phyloP scores from a whole-genome alignment of 2,113 vertebrate species.

The Haliaeetus leucogaster region DNA sequence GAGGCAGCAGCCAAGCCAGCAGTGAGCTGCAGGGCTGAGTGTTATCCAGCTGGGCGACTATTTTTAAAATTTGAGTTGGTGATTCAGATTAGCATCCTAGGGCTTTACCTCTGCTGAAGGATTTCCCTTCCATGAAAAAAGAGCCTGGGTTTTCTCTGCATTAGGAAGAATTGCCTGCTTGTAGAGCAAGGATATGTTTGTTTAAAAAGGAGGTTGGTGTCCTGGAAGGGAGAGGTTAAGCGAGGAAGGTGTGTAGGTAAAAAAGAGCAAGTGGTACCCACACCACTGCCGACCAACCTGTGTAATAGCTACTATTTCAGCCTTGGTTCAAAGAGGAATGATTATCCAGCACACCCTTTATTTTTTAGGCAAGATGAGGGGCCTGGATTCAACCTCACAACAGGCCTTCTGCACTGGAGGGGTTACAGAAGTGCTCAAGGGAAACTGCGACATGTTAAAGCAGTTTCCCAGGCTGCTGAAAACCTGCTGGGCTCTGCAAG shows the following conservation, averaged over 20 bases:
- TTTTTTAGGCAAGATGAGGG: neutral
- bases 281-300: neutral
- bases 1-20: neutral
- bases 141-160: neutral
- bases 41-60: neutral
- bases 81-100: neutral
- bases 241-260: neutral
- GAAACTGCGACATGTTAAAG: neutral
- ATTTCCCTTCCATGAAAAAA: neutral
- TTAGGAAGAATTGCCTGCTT: neutral
- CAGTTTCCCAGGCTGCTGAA: neutral
- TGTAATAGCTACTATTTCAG: neutral
- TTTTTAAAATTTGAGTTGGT: neutral
- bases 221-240: neutral
- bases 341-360: neutral
- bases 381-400: neutral
- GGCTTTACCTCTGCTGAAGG: neutral
- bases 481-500: neutral
- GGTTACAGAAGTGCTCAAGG: neutral
- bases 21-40: neutral
- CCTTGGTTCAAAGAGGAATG: neutral
- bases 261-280: neutral
- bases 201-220: neutral
- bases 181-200: neutral
- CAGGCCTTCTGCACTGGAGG: neutral